Conservation (phyloP, 1,140 invertebrate genomes). For the Drosophila truncata region DNA sequence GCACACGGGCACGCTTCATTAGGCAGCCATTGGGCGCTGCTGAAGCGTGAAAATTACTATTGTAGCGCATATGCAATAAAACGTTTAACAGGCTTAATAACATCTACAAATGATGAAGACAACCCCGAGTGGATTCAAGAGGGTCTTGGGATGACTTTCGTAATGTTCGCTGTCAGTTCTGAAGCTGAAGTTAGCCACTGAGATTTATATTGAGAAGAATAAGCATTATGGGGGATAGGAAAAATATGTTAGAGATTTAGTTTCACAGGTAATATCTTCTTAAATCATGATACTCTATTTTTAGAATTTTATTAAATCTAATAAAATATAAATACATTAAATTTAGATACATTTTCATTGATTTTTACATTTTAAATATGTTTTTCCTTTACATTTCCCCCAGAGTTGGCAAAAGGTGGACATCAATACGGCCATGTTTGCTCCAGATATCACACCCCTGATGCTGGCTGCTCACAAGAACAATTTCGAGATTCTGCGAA, state of each 20-base stretch:
- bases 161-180: not conserved
- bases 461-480: slow-evolving; percentile 96
- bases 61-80: slow-evolving; percentile 81
- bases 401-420: slow-evolving; percentile 95
- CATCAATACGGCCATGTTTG: slow-evolving; percentile 92
- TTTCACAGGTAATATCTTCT: not conserved
- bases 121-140: slow-evolving; percentile 11
- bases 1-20: slow-evolving; percentile 76
- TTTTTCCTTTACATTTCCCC: not conserved
- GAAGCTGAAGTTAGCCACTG: not conserved
- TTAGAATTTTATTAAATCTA: too few species aligned
- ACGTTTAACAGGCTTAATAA: slow-evolving; percentile 63
- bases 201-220: not conserved
- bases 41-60: slow-evolving; percentile 81
- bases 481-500: slow-evolving; percentile 97
- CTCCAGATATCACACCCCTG: slow-evolving; percentile 96
- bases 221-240: not conserved
- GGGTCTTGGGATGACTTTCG: not conserved
- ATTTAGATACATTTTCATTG: too few species aligned
- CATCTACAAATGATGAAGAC: slow-evolving; percentile 43
- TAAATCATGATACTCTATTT: too few species aligned
- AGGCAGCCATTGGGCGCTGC: slow-evolving; percentile 72
- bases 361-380: not conserved
- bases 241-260: not conserved
- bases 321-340: too few species aligned